These are phyloP conservation scores for Nebria ingens DNA, from an alignment of 1,140 invertebrate genomes.

Conservation along the genomic window DNA sequence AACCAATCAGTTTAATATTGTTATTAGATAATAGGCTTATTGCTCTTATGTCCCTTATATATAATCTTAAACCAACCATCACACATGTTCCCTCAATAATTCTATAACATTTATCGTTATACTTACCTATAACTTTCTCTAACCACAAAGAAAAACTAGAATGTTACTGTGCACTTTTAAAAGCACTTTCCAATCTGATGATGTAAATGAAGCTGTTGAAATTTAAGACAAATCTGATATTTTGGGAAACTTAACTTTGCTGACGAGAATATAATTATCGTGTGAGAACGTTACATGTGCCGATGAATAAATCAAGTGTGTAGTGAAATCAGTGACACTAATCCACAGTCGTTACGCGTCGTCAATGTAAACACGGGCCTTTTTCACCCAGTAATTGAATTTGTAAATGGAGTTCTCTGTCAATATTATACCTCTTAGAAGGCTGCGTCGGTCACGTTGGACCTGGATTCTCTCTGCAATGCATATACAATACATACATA, in stretches of 20 bases:
- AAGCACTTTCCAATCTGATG: neutral
- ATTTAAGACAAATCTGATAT: neutral
- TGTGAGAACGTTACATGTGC: neutral
- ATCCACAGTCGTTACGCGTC: too few relatives aligned
- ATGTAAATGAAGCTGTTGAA: neutral
- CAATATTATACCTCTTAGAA: neutral
- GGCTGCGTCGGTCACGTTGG: neutral
- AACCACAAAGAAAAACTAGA: neutral
- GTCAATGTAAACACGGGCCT: neutral
- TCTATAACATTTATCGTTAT: neutral
- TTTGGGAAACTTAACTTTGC: neutral
- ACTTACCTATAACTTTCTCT: neutral
- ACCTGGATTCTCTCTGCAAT: neutral
- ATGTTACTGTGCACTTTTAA: neutral
- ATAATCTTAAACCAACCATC: neutral
- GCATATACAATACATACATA: neutral
- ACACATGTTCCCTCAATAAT: neutral
- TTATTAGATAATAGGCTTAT: slow-evolving; percentile 19
- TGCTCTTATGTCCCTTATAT: neutral
- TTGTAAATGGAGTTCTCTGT: neutral
- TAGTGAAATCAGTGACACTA: too few relatives aligned
- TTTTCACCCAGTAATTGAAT: too few relatives aligned
- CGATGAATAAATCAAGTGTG: neutral
- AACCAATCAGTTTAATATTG: slow-evolving; percentile 18
- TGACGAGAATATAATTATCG: neutral